Evolutionary conservation across 2,888 invertebrate species (phyloP).

Genomic region (Amphipoea lucens): DNA sequence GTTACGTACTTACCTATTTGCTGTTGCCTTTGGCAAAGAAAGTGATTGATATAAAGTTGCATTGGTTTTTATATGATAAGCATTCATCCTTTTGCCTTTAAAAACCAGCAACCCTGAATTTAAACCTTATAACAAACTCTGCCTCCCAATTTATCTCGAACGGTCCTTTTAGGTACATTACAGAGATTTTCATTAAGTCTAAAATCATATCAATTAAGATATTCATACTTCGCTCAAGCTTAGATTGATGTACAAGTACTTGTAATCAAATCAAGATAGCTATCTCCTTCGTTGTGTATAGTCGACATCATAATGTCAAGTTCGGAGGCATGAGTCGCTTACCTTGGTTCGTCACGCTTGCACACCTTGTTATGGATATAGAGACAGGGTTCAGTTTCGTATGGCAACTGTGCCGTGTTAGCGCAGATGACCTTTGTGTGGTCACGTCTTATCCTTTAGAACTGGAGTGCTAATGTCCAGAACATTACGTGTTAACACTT

Average conservation of each 20-base stretch:
- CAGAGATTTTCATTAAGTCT: neutral
- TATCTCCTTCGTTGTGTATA: slow-evolving; percentile 45
- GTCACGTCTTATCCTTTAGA: slow-evolving; percentile 40
- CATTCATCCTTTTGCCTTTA: neutral
- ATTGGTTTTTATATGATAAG: neutral
- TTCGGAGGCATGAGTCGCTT: slow-evolving; percentile 65
- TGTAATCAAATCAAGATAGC: slow-evolving; percentile 44
- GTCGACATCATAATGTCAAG: slow-evolving; percentile 70
- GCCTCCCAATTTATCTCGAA: too few relatives aligned
- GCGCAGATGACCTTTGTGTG: slow-evolving; percentile 51
- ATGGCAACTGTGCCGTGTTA: slow-evolving; percentile 11
- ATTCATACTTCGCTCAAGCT: slow-evolving; percentile 7
- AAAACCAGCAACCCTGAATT: neutral
- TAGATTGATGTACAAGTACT: neutral
- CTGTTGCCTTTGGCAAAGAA: neutral
- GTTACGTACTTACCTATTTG: neutral
- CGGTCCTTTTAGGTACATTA: neutral
- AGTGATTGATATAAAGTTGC: too few relatives aligned
- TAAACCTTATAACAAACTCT: neutral
- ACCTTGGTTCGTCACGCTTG: slow-evolving; percentile 60
- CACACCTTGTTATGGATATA: slow-evolving; percentile 22
- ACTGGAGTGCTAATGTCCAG: slow-evolving; percentile 33
- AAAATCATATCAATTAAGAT: neutral
- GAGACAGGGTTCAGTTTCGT: slow-evolving; percentile 19
- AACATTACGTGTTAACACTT: neutral